Base-by-base conservation (phyloP, 1,140 invertebrate genomes). In the Bradynema listronoti region DNA sequence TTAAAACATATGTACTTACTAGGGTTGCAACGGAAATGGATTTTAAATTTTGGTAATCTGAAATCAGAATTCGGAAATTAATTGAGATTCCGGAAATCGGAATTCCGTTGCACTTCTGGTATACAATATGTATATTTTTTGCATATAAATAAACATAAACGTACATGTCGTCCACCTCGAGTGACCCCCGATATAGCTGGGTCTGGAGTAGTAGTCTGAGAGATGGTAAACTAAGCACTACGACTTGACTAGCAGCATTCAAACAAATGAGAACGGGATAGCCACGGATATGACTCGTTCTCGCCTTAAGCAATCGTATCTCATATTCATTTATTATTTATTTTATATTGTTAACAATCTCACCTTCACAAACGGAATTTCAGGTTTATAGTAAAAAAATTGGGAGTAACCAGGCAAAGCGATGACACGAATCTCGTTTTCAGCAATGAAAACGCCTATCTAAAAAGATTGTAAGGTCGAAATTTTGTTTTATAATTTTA, bases 131-230 rank as follows among this genome's bases (percentile, higher is more conserved):
- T n/a, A n/a, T n/a, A n/a, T n/a, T n/a, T n/a, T n/a, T n/a, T n/a
- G n/a, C n/a, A n/a, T n/a, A n/a, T n/a, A n/a, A n/a, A n/a, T n/a
- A n/a, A n/a, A n/a, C n/a, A n/a, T n/a, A n/a, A n/a, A n/a, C 68
- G 58, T 58, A 75, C 75, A 68, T 64, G 47, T 77, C 75, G 39
- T 77, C 74, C 27, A 76, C 56, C 33, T 77, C 75, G n/a, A 78
- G 53, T 22, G 69, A 77, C n/a, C 63, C 49, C n/a, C 58, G 63
- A 49, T 78, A 63, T 7, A 77, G 54, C 22, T 41, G 68, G 2
- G 56, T 32, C 2, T 61, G 57, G 19, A 66, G 56, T 14, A 78
- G 34, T 16, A 41, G 24, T 43, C 61, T 52, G 0, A 77, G 49
- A 1, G 73, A 73, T 3, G 75, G 75, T 16, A 77, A 51, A 36